Base-by-base conservation (phyloP, 1,140 invertebrate genomes). In the Brachystomella parvula region DNA sequence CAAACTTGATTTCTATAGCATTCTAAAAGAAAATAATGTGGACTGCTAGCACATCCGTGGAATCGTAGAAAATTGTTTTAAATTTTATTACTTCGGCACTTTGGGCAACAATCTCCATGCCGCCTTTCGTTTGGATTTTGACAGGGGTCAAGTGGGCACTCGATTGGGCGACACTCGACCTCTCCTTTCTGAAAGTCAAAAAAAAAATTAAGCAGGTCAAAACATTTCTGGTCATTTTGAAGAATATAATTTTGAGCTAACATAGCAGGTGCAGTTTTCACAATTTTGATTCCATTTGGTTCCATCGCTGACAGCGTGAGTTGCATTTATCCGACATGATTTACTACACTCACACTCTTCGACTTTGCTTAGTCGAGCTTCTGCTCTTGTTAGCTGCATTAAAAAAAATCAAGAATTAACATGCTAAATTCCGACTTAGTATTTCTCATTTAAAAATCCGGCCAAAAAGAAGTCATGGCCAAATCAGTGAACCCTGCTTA, bases 271-370 rank as follows among this genome's bases (percentile, higher is more conserved):
- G 81, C 89, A 92, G 68, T 85, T 83, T 76, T 90, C 85, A 80
- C 89, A 92, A 73, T 84, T 86, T 74, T 83, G 83, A 77, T 87
- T 83, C 89, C 89, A 92, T 3, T 83, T 86, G 35, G 86, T 85
- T 53, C 90, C 90, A 76, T 94, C 90, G 26, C 86, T 83, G 74
- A 87, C 84, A 30, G 87, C 82, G 17, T 87, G 86, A 32, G 76
- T 76, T 24, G 86, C 88, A 77, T 93, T 92, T 59, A 86, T 82
- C 71, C 82, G 81, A 80, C 91, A 95, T 47, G 88, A 89, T 78
- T 90, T 90, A 78, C 88, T 86, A 80, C 91, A 94, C 78, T 94
- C 89, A 80, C 91, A 95, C 76, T 89, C 84, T 79, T 93, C 89
- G 72, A 93, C 81, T 74, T 83, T 82, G 74, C 82, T 81, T 77